phyloP scores from a whole-genome alignment of 2,797 vertebrate species.

The Epinephelus coioides region DNA sequence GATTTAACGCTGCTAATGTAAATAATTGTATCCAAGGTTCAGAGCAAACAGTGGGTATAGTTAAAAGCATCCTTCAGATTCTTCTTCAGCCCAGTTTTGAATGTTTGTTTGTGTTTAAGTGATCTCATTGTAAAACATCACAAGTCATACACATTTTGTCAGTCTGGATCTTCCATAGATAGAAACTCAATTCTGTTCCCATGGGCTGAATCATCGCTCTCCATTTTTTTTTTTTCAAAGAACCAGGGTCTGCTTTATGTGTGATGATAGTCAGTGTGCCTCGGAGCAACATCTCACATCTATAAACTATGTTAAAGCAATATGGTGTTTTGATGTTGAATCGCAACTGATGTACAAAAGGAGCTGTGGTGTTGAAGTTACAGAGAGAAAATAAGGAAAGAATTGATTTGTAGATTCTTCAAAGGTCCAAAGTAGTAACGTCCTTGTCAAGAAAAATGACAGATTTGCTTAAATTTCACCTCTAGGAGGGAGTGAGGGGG shows the following conservation, averaged over 20 bases:
- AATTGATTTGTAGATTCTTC: constrained; percentile 45
- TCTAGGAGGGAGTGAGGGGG: constrained; percentile 40
- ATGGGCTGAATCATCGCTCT: constrained; percentile 24
- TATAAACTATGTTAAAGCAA: constrained; percentile 53
- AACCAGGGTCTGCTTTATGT: constrained; percentile 37
- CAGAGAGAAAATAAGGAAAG: constrained; percentile 32
- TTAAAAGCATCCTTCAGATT: background rate
- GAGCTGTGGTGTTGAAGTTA: constrained; percentile 15
- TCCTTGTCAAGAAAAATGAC: constrained; percentile 71
- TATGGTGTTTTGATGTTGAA: constrained; percentile 49
- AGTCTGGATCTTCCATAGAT: constrained; percentile 11
- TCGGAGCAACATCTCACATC: constrained; percentile 49
- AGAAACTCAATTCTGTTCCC: constrained; percentile 2
- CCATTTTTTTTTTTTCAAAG: constrained; percentile 22
- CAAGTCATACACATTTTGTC: constrained; percentile 17
- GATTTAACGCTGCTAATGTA: background rate
- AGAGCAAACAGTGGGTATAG: background rate
- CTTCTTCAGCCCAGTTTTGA: background rate
- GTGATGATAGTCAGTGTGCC: constrained; percentile 44
- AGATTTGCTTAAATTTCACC: constrained; percentile 78
- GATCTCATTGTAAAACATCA: constrained; percentile 16
- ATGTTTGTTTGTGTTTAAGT: constrained; percentile 7
- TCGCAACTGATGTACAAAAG: constrained; percentile 23
- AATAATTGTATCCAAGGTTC: constrained; percentile 2
- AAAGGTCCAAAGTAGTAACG: constrained; percentile 46